Evolutionary conservation across 2,797 vertebrate genomes (phyloP).

Genomic region (Esox lucius): DNA sequence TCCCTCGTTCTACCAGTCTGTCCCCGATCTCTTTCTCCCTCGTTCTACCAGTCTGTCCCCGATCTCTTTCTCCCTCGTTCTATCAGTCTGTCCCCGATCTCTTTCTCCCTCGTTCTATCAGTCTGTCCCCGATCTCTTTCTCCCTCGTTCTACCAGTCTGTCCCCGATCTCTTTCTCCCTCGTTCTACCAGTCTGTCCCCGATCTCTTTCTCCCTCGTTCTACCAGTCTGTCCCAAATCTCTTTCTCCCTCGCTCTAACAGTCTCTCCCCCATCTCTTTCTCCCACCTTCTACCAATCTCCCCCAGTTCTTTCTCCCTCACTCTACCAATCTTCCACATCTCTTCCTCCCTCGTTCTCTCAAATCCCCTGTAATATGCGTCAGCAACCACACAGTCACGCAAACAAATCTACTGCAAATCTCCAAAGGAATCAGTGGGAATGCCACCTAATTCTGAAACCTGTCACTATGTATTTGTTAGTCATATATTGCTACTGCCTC

Average conservation of each 20-base stretch:
- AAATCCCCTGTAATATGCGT: constrained; percentile 31
- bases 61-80: neutral
- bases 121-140: too few relatives aligned
- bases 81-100: neutral
- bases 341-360: neutral
- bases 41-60: neutral
- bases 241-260: neutral
- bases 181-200: too few relatives aligned
- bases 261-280: neutral
- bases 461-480: constrained; percentile 54
- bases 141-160: too few relatives aligned
- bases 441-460: constrained; percentile 45
- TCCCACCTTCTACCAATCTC: too few relatives aligned
- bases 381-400: constrained; percentile 49
- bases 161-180: too few relatives aligned
- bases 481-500: constrained; percentile 18
- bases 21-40: too few relatives aligned
- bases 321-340: neutral
- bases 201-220: too few relatives aligned
- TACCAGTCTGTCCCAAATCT: too few relatives aligned
- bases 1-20: neutral
- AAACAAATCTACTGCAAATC: constrained; percentile 34
- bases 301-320: neutral
- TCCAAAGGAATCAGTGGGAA: constrained; percentile 35
- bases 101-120: too few relatives aligned